Conservation (phyloP, 1,140 invertebrate species). For the Euwallacea similis region DNA sequence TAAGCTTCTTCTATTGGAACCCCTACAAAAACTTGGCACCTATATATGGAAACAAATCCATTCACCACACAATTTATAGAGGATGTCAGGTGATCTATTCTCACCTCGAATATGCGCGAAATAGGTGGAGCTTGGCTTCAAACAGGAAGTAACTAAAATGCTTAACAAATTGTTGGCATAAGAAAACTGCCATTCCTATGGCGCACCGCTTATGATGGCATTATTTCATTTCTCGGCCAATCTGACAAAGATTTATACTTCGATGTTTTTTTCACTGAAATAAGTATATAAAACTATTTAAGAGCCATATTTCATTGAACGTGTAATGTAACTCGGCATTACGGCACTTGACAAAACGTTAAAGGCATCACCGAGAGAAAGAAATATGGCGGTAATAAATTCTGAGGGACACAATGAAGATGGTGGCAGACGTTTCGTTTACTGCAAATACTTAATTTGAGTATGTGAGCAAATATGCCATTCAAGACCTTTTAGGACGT, state of each 20-base stretch:
- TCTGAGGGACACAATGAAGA: conserved; percentile 23
- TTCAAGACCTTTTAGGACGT: conserved; percentile 24
- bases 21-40: too few species aligned
- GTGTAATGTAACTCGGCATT: conserved; percentile 26
- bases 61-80: background rate
- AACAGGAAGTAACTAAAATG: background rate
- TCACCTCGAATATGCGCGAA: background rate
- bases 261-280: conserved; percentile 9
- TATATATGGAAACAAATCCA: too few species aligned
- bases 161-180: conserved; percentile 10
- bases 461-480: conserved; percentile 6
- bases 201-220: background rate
- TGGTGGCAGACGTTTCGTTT: conserved; percentile 20
- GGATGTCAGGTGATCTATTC: background rate
- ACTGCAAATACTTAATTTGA: conserved; percentile 31
- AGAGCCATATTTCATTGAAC: conserved; percentile 27
- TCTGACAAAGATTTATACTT: conserved; percentile 19
- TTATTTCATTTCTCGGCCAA: conserved; percentile 1
- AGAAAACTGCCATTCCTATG: conserved; percentile 6
- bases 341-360: conserved; percentile 34
- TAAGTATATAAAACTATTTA: conserved; percentile 31
- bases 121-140: background rate
- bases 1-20: too few species aligned
- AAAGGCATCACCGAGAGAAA: conserved; percentile 28
- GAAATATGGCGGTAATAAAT: conserved; percentile 34